These are phyloP conservation scores for Abrostola triplasia DNA, from an alignment of 2,888 invertebrate species.

Conservation along the genomic window DNA sequence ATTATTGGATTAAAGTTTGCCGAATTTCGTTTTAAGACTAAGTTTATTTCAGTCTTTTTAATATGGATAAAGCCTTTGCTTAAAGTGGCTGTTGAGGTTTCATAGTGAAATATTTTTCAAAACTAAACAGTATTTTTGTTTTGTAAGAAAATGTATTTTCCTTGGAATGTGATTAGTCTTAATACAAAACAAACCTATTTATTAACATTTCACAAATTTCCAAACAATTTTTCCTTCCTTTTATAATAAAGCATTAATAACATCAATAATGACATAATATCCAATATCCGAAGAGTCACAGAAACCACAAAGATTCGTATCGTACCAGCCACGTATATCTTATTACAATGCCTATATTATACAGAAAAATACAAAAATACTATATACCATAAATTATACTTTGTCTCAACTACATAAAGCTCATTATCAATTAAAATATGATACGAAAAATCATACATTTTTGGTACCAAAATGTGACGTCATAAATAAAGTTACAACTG, in stretches of 20 bases:
- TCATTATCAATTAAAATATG: neutral
- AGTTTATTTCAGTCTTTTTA: no score
- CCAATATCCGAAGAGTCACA: slow-evolving; percentile 35
- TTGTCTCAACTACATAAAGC: slow-evolving; percentile 8
- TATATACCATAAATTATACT: slow-evolving; percentile 21
- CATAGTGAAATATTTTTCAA: no score
- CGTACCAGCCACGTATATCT: slow-evolving; percentile 58
- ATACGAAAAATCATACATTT: slow-evolving; percentile 27
- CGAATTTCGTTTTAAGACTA: no score
- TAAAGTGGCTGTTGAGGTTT: no score
- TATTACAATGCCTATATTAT: slow-evolving; percentile 58
- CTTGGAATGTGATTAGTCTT: no score
- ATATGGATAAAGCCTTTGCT: no score
- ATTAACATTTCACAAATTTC: neutral
- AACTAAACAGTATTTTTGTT: no score
- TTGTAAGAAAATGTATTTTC: no score
- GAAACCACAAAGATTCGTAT: slow-evolving; percentile 59
- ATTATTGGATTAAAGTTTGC: no score
- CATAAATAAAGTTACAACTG: slow-evolving; percentile 14
- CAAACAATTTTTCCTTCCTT: neutral
- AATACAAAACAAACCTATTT: no score
- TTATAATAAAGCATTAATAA: slow-evolving; percentile 7
- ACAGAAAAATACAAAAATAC: slow-evolving; percentile 26
- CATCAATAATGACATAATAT: slow-evolving; percentile 32
- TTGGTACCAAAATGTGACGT: slow-evolving; percentile 24